A percentile compares a stretch with the other conserved stretches of the same genome.
phyloP scores from a whole-genome alignment of 2,888 invertebrate species.

The Diabrotica balteata region DNA sequence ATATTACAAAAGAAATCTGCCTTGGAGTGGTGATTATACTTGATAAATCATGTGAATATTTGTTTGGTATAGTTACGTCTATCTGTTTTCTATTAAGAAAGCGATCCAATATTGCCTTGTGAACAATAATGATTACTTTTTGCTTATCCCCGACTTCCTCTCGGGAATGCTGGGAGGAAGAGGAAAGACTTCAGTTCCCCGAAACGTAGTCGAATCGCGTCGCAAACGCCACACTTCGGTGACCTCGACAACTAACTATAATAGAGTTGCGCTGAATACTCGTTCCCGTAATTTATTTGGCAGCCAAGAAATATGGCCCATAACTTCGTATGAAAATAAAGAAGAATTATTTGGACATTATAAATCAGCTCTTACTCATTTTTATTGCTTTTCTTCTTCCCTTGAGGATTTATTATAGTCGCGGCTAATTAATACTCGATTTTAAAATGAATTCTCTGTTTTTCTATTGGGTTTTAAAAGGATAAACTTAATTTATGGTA shows the following conservation, averaged over 20 bases:
- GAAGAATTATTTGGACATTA: constrained; percentile 62
- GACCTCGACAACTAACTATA: constrained; percentile 60
- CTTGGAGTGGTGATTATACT: too few species aligned
- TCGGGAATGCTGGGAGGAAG: constrained; percentile 10
- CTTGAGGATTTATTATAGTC: constrained; percentile 48
- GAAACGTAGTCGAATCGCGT: constrained; percentile 19
- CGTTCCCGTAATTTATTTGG: constrained; percentile 62
- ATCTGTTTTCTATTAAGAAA: too few species aligned
- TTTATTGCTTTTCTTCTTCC: constrained; percentile 52
- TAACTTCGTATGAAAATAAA: constrained; percentile 63
- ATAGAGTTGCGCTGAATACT: constrained; percentile 61
- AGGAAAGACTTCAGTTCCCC: constrained; percentile 18
- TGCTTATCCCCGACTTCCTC: constrained; percentile 6
- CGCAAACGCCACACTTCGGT: constrained; percentile 44
- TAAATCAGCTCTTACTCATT: constrained; percentile 61
- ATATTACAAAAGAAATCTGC: too few species aligned
- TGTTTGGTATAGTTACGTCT: too few species aligned
- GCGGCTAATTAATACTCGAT: constrained; percentile 24
- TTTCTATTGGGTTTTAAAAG: constrained; percentile 16
- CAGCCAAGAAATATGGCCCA: constrained; percentile 61
- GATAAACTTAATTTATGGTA: constrained; percentile 13
- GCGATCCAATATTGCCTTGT: too few species aligned
- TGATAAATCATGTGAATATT: too few species aligned
- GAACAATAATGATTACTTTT: too few species aligned
- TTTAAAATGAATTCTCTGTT: constrained; percentile 13